Percentiles rank a stretch among this genome's conserved stretches.
Conservation (phyloP, 2,888 invertebrate species). For the Phanerotoma sp. region DNA sequence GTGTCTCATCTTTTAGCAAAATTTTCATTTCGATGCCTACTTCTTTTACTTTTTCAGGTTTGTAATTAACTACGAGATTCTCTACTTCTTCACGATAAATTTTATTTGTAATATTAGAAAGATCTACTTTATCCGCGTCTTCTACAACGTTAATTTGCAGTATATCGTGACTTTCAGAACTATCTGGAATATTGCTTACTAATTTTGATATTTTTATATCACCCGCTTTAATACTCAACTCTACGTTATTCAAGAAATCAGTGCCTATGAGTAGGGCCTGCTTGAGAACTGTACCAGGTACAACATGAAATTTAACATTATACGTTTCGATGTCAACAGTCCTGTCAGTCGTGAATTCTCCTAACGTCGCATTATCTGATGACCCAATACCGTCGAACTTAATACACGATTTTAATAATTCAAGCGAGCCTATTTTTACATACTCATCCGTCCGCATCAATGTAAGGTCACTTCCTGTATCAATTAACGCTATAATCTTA, state of each 20-base stretch:
- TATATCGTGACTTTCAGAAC: constrained; percentile 1
- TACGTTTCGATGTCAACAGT: constrained; percentile 7
- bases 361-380: constrained; percentile 7
- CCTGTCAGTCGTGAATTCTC: constrained; percentile 14
- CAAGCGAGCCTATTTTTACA: no score
- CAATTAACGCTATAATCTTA: constrained; percentile 17
- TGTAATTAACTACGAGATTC: constrained; percentile 32
- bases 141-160: constrained; percentile 15
- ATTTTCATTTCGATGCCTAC: constrained; percentile 40
- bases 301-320: constrained; percentile 1
- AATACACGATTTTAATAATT: no score
- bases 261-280: background rate
- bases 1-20: constrained; percentile 41
- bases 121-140: background rate
- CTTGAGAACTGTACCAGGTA: background rate
- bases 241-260: background rate
- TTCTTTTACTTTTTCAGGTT: constrained; percentile 32
- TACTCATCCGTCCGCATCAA: constrained; percentile 16
- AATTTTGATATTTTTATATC: constrained; percentile 16
- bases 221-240: background rate
- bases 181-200: background rate
- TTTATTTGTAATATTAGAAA: constrained; percentile 4
- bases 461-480: no score
- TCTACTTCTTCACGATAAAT: constrained; percentile 19
- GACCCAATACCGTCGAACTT: no score